A percentile compares a stretch with the other conserved stretches of the same genome.
These are phyloP conservation scores for Prorops nasuta DNA, from an alignment of 1,140 invertebrate species.

Conservation along the genomic window DNA sequence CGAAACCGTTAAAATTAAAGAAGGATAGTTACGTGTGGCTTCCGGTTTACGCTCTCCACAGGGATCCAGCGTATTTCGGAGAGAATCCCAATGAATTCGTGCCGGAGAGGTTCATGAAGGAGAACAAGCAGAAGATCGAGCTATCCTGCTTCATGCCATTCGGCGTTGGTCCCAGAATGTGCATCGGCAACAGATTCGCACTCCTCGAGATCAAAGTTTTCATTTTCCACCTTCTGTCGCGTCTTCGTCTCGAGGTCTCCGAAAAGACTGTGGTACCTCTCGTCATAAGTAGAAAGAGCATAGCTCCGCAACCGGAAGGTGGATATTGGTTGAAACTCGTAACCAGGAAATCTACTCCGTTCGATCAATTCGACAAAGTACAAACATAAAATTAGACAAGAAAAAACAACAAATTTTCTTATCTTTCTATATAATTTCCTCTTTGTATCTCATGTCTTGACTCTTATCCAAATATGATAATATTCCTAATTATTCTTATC, in stretches of 20 bases:
- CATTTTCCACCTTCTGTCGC: not conserved
- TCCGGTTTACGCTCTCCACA: slow-evolving; percentile 30
- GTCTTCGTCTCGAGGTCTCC: not conserved
- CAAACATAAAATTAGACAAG: too few species aligned
- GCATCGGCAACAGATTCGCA: slow-evolving; percentile 22
- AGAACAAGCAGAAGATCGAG: slow-evolving; percentile 41
- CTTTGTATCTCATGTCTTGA: not conserved
- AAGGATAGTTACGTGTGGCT: slow-evolving; percentile 21
- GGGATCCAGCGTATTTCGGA: slow-evolving; percentile 40
- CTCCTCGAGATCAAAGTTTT: slow-evolving; percentile 42
- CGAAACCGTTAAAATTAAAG: not conserved
- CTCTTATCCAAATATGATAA: too few species aligned
- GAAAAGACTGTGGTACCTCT: not conserved
- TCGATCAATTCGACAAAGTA: too few species aligned
- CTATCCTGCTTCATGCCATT: slow-evolving; percentile 58
- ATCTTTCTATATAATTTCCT: too few species aligned
- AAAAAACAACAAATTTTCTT: too few species aligned
- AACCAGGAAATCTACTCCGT: too few species aligned
- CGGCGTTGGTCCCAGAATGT: slow-evolving; percentile 50
- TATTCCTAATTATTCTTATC: too few species aligned
- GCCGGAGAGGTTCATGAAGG: slow-evolving; percentile 52
- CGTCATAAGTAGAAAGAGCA: not conserved
- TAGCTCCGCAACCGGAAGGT: not conserved
- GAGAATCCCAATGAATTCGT: slow-evolving; percentile 49
- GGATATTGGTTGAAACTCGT: not conserved